Percentiles rank a stretch among this genome's conserved stretches.
Conservation (phyloP, 2,797 vertebrate genomes). For the Macropus fuliginosus region DNA sequence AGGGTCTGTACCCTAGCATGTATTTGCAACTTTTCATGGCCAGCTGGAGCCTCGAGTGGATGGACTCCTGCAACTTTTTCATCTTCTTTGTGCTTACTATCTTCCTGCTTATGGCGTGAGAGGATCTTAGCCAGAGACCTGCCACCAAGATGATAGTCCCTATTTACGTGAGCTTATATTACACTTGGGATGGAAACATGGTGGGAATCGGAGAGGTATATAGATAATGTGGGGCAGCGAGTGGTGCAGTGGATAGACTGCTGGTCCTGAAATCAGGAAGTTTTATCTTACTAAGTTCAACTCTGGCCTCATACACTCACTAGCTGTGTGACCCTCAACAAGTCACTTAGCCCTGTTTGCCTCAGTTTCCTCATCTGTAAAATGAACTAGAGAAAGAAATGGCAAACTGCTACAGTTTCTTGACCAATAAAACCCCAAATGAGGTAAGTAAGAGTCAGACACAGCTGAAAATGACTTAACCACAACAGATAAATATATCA, state of each 20-base stretch:
- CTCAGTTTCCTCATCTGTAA: not conserved
- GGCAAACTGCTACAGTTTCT: too few relatives aligned
- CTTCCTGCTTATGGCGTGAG: too few relatives aligned
- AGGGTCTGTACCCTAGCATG: too few relatives aligned
- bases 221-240: not conserved
- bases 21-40: too few relatives aligned
- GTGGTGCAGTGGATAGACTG: not conserved
- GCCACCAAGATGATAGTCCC: not conserved
- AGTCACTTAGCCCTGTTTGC: not conserved
- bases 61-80: too few relatives aligned
- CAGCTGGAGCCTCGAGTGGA: too few relatives aligned
- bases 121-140: too few relatives aligned
- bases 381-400: not conserved
- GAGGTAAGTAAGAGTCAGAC: not conserved
- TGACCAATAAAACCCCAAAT: not conserved
- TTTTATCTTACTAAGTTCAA: not conserved
- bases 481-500: not conserved
- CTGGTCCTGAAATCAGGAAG: not conserved
- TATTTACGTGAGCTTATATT: not conserved
- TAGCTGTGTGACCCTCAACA: not conserved
- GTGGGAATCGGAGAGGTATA: not conserved
- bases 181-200: not conserved
- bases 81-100: too few relatives aligned
- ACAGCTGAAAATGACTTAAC: not conserved
- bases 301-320: not conserved